Evolutionary conservation across 2,888 invertebrate genomes (phyloP).

Genomic region (Synergus japonicus): DNA sequence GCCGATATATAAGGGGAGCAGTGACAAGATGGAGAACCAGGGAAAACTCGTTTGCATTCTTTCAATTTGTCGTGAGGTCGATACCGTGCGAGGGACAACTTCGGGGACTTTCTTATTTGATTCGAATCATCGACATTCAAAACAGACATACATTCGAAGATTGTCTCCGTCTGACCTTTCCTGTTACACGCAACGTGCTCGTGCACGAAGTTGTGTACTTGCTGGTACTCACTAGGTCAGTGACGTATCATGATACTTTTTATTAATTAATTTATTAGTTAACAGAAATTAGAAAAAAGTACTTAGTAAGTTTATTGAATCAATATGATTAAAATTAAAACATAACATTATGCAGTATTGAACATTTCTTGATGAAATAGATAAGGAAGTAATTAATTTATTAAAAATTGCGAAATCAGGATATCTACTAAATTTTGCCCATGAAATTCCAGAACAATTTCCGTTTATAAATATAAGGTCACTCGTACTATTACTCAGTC

Average conservation of each 20-base stretch:
- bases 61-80: conserved; percentile 44
- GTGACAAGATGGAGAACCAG: conserved; percentile 19
- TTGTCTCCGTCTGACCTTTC: conserved; percentile 36
- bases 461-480: too few relatives aligned
- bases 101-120: conserved; percentile 33
- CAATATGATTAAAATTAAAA: too few relatives aligned
- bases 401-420: too few relatives aligned
- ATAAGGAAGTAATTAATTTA: too few relatives aligned
- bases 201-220: conserved; percentile 24
- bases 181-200: conserved; percentile 29
- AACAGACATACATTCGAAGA: conserved; percentile 26
- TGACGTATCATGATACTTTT: conserved; percentile 3
- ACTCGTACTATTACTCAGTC: too few relatives aligned
- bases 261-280: neutral
- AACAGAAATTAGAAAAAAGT: neutral
- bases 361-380: too few relatives aligned
- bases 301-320: too few relatives aligned
- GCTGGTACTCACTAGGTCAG: conserved; percentile 22
- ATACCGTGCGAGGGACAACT: conserved; percentile 22
- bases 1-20: neutral
- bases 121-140: conserved; percentile 38
- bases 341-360: too few relatives aligned
- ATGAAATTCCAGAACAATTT: too few relatives aligned
- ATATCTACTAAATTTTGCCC: too few relatives aligned
- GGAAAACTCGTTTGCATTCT: conserved; percentile 56